phyloP scores from a whole-genome alignment of 1,140 invertebrate species.

The Diuraphis noxia region DNA sequence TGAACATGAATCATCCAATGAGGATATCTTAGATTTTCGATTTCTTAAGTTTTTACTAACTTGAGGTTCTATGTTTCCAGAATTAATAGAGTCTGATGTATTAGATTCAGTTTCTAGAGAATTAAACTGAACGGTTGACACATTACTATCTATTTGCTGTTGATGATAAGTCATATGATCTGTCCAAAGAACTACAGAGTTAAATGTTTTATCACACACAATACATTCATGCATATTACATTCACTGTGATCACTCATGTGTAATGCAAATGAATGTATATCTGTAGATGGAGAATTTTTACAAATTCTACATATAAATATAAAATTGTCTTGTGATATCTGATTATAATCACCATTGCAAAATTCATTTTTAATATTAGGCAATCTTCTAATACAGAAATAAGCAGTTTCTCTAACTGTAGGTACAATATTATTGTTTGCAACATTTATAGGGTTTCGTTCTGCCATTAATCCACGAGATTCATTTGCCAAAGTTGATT shows the following conservation, averaged over 20 bases:
- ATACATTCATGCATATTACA: constrained; percentile 2
- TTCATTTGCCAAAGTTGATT: background rate
- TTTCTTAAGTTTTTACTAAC: background rate
- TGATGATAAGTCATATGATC: constrained; percentile 2
- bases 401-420: background rate
- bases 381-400: background rate
- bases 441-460: background rate
- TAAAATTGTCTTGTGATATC: background rate
- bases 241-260: background rate
- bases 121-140: background rate
- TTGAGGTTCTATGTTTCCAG: background rate
- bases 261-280: constrained; percentile 22
- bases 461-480: no score
- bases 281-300: background rate
- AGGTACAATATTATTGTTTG: background rate
- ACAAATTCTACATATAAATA: constrained; percentile 30
- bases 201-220: background rate
- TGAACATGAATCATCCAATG: no score
- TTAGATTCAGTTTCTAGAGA: background rate
- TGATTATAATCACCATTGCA: background rate
- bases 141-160: background rate
- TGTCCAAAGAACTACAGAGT: background rate
- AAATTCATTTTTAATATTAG: background rate
- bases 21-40: background rate
- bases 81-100: background rate